Conservation (phyloP, 2,797 vertebrate species). For the Ispidina picta region DNA sequence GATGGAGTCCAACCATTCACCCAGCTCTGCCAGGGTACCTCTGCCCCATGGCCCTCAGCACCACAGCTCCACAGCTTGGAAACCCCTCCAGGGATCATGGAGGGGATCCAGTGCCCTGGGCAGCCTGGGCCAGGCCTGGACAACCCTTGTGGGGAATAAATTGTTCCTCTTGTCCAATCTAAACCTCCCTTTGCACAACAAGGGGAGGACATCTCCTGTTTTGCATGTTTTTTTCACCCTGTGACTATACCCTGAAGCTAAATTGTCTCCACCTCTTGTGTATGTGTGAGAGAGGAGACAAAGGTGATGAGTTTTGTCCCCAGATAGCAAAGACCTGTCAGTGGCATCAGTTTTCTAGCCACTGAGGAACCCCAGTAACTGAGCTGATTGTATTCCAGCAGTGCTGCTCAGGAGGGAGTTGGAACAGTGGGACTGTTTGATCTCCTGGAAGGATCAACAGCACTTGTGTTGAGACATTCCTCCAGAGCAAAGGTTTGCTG, state of each 20-base stretch:
- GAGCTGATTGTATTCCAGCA: not conserved
- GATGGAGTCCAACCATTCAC: not conserved
- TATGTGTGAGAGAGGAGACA: not conserved
- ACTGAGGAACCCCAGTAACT: not conserved
- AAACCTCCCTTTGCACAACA: not conserved
- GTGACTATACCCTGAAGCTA: not conserved
- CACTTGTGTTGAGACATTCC: not conserved
- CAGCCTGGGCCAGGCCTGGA: not conserved
- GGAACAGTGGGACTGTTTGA: not conserved
- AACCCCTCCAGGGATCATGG: not conserved
- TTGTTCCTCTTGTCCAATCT: not conserved
- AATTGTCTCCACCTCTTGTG: not conserved
- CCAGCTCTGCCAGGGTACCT: not conserved
- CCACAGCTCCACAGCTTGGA: not conserved
- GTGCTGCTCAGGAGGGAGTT: not conserved
- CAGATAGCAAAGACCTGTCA: too few species aligned
- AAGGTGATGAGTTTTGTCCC: not conserved
- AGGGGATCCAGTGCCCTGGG: not conserved
- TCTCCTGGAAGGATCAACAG: not conserved
- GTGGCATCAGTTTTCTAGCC: rapidly evolving
- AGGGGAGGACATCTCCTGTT: not conserved
- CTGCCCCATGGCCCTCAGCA: not conserved
- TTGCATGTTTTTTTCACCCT: not conserved
- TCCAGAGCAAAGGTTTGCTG: not conserved
- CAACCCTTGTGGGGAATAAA: not conserved